These are phyloP conservation scores for Plagodis pulveraria DNA, from an alignment of 2,888 invertebrate species.

Conservation along the genomic window DNA sequence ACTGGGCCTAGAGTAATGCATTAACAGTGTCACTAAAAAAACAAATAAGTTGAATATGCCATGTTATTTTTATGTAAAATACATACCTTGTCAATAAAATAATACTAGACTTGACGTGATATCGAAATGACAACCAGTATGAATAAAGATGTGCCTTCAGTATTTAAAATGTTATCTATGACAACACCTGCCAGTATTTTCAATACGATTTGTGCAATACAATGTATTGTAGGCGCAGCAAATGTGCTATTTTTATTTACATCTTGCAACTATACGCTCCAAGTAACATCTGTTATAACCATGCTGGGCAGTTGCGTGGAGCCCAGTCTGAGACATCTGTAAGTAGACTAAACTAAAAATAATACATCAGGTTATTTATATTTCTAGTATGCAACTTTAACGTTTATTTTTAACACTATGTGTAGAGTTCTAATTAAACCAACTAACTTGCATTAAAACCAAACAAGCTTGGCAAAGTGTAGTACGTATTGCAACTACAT, in stretches of 20 bases:
- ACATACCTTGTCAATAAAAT: not conserved
- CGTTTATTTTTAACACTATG: no score
- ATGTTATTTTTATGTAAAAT: no score
- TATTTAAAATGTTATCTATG: constrained; percentile 9
- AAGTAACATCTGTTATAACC: constrained; percentile 27
- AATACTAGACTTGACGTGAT: not conserved
- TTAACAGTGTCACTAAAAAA: not conserved
- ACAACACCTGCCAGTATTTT: constrained; percentile 12
- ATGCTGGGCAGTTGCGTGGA: constrained; percentile 18
- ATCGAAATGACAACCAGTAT: not conserved
- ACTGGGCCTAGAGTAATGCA: no score
- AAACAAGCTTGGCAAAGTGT: no score
- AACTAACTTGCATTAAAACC: no score
- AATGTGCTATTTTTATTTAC: constrained; percentile 19
- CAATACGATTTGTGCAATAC: constrained; percentile 16
- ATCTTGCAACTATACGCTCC: constrained; percentile 24
- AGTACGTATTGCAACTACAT: no score
- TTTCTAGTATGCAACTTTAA: not conserved
- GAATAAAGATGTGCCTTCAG: constrained; percentile 3
- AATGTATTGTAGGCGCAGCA: constrained; percentile 8
- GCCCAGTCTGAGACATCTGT: constrained; percentile 12
- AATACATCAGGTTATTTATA: not conserved
- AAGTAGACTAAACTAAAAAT: constrained; percentile 5
- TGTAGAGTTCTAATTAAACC: no score
- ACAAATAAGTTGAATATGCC: no score